Percentiles rank a stretch among this genome's conserved stretches.
Conservation (phyloP, 1,140 invertebrate species). For the Plectus sambesii region DNA sequence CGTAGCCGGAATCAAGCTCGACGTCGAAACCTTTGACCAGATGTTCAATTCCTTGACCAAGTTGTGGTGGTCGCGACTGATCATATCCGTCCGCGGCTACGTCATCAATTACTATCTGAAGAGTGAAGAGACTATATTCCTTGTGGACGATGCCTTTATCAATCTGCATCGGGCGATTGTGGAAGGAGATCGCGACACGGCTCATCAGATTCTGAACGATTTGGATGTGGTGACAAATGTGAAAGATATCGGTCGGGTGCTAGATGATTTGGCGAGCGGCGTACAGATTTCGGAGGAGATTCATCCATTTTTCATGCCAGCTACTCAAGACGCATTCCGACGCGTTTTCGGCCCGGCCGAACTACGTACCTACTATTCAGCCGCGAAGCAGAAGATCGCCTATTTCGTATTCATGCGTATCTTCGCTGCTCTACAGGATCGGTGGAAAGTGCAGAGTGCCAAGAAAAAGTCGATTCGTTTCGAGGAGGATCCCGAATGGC, state of each 20-base stretch:
- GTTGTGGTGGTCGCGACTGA: constrained; percentile 37
- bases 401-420: constrained; percentile 30
- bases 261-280: constrained; percentile 2
- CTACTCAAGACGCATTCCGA: constrained; percentile 14
- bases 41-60: constrained; percentile 15
- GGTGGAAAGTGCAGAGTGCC: constrained; percentile 24
- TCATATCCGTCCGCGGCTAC: constrained; percentile 32
- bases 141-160: constrained; percentile 33
- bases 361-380: constrained; percentile 23
- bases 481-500: constrained; percentile 36
- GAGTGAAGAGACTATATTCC: constrained; percentile 32
- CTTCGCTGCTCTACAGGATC: constrained; percentile 19
- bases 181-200: constrained; percentile 15
- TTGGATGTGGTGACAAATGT: constrained; percentile 6
- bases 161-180: constrained; percentile 27
- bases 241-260: not conserved
- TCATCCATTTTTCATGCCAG: constrained; percentile 13
- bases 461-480: constrained; percentile 28
- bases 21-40: too few species aligned
- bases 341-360: constrained; percentile 23
- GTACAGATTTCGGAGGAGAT: not conserved
- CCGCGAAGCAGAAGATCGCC: constrained; percentile 26
- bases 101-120: constrained; percentile 26
- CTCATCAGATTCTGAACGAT: constrained; percentile 13
- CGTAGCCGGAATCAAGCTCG: too few species aligned